Conservation (phyloP, 2,888 invertebrate genomes). For the Chrysolina americana region DNA sequence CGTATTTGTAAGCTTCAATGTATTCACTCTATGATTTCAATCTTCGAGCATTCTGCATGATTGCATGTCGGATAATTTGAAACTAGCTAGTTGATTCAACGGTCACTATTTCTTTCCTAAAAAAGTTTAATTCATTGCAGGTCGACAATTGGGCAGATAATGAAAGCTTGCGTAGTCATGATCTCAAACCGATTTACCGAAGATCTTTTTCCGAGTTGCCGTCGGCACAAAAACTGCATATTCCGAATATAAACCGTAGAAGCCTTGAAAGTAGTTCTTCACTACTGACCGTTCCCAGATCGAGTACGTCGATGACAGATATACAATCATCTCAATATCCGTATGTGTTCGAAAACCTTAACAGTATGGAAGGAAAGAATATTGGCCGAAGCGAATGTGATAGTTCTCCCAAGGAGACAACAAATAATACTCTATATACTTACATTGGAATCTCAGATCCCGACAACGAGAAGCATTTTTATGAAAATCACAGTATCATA, state of each 20-base stretch:
- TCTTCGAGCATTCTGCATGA: no score
- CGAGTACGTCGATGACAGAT: conserved; percentile 68
- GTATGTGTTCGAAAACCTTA: conserved; percentile 47
- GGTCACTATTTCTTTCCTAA: not conserved
- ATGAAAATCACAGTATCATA: conserved; percentile 66
- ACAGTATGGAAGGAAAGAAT: conserved; percentile 57
- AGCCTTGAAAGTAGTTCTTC: conserved; percentile 65
- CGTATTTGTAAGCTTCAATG: not conserved
- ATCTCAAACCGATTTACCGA: conserved; percentile 69
- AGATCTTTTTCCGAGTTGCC: conserved; percentile 71
- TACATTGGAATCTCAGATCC: conserved; percentile 68
- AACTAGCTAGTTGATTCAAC: no score
- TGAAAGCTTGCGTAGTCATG: conserved; percentile 64
- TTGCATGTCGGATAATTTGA: no score
- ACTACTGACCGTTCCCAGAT: conserved; percentile 64
- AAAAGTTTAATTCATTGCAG: conserved; percentile 55
- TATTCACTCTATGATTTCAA: not conserved
- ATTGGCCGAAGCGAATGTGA: conserved; percentile 61
- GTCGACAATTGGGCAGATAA: conserved; percentile 70
- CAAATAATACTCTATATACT: conserved; percentile 63
- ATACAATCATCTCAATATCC: conserved; percentile 64
- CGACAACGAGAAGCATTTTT: conserved; percentile 64
- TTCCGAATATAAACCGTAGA: conserved; percentile 64
- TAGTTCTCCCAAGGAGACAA: conserved; percentile 49
- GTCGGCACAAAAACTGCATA: conserved; percentile 61